Percentiles rank a stretch among this genome's conserved stretches.
Evolutionary conservation across 2,113 vertebrate genomes (phyloP).

Genomic region (Callaeas wilsoni): DNA sequence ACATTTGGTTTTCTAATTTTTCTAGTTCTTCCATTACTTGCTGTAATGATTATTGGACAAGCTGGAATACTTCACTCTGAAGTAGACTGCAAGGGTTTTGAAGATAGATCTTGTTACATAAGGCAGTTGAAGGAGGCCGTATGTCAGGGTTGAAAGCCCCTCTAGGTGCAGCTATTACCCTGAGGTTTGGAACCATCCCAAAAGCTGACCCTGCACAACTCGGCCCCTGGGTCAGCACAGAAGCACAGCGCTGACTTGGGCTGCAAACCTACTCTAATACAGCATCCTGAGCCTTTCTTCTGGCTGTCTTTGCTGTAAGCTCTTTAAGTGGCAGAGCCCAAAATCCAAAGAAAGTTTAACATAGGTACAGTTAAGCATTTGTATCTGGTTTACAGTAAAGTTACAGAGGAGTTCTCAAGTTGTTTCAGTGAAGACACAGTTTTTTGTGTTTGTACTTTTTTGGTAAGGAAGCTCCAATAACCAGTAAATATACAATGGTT

Average conservation of each 20-base stretch:
- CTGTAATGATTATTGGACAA: background rate
- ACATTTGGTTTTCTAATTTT: background rate
- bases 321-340: background rate
- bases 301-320: accelerated
- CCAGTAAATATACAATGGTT: background rate
- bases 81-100: background rate
- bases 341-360: background rate
- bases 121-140: background rate
- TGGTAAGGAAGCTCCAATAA: background rate
- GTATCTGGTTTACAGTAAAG: background rate
- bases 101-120: background rate
- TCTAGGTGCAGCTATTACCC: background rate
- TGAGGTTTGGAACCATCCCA: background rate
- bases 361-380: background rate
- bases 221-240: background rate
- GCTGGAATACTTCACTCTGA: background rate
- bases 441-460: background rate
- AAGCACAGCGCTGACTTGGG: background rate
- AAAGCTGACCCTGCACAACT: background rate
- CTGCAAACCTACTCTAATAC: background rate
- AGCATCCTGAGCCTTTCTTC: background rate
- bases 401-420: background rate
- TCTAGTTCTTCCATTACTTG: background rate
- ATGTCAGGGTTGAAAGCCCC: background rate
- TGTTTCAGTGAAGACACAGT: background rate